phyloP scores from a whole-genome alignment of 2,888 invertebrate species.

The Perdita meconis region DNA sequence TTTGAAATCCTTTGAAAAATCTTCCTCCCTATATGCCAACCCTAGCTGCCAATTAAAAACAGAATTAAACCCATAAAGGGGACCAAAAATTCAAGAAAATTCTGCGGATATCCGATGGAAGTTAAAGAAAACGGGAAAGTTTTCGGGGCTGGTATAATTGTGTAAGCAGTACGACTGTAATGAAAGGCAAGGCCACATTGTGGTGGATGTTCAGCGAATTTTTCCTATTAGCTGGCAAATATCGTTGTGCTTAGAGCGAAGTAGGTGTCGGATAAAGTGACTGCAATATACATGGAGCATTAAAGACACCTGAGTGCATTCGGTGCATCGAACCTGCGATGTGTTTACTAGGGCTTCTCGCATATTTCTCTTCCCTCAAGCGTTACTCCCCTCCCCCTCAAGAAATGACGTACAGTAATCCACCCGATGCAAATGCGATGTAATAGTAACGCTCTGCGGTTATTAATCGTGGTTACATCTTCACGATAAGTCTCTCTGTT shows the following conservation, averaged over 20 bases:
- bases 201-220: conserved; percentile 34
- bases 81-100: background rate
- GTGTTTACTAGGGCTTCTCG: conserved; percentile 36
- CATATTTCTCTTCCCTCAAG: conserved; percentile 31
- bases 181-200: conserved; percentile 34
- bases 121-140: background rate
- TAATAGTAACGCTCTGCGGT: conserved; percentile 12
- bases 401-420: conserved; percentile 32
- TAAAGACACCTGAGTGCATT: conserved; percentile 47
- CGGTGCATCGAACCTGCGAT: conserved; percentile 29
- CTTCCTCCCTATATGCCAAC: no score
- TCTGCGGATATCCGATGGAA: no score
- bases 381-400: no score
- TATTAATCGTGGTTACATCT: background rate
- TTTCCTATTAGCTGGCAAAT: conserved; percentile 36
- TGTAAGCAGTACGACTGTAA: conserved; percentile 11
- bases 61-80: no score
- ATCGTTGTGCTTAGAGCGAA: conserved; percentile 33
- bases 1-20: no score
- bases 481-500: background rate
- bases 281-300: conserved; percentile 33
- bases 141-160: background rate
- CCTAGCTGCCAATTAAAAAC: no score
- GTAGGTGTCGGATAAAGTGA: conserved; percentile 50
- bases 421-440: conserved; percentile 29